Evolutionary conservation across 2,888 invertebrate genomes (phyloP).

Genomic region (Scaptomyza reducta): DNA sequence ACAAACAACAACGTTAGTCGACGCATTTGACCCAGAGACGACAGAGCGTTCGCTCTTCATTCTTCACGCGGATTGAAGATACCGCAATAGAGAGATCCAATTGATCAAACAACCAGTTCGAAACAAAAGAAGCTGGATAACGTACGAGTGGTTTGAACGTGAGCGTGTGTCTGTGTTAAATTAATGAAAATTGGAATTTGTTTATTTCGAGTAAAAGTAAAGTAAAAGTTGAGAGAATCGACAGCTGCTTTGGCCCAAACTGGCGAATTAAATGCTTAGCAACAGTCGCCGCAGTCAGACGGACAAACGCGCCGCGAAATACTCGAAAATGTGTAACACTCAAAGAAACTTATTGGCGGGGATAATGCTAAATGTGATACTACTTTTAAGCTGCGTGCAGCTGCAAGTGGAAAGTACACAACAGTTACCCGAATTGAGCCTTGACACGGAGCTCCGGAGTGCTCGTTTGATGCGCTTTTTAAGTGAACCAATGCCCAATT

Average conservation of each 20-base stretch:
- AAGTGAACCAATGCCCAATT: constrained; percentile 47
- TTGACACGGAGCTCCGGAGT: constrained; percentile 40
- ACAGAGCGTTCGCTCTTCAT: constrained; percentile 39
- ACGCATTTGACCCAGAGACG: constrained; percentile 58
- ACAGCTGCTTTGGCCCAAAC: constrained; percentile 36
- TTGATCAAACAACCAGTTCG: constrained; percentile 63
- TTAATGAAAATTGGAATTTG: constrained; percentile 60
- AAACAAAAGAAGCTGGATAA: constrained; percentile 65
- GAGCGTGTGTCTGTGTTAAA: too few relatives aligned
- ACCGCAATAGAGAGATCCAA: constrained; percentile 72
- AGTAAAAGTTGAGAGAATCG: constrained; percentile 62
- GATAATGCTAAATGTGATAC: constrained; percentile 19
- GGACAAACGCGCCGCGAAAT: constrained; percentile 58
- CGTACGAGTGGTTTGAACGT: constrained; percentile 32
- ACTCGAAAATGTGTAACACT: constrained; percentile 39
- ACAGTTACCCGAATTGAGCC: constrained; percentile 15
- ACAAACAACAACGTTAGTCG: constrained; percentile 33
- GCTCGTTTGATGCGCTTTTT: constrained; percentile 69
- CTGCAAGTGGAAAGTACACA: constrained; percentile 38
- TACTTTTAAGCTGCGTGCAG: constrained; percentile 27
- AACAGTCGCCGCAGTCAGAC: constrained; percentile 66
- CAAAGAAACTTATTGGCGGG: constrained; percentile 17
- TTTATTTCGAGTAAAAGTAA: constrained; percentile 73
- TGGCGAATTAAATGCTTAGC: constrained; percentile 65
- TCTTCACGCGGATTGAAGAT: constrained; percentile 15